Evolutionary conservation across 1,140 invertebrate genomes (phyloP), one percentile per base, ranked within the genome.

Genomic region (Meteorus sp.): DNA sequence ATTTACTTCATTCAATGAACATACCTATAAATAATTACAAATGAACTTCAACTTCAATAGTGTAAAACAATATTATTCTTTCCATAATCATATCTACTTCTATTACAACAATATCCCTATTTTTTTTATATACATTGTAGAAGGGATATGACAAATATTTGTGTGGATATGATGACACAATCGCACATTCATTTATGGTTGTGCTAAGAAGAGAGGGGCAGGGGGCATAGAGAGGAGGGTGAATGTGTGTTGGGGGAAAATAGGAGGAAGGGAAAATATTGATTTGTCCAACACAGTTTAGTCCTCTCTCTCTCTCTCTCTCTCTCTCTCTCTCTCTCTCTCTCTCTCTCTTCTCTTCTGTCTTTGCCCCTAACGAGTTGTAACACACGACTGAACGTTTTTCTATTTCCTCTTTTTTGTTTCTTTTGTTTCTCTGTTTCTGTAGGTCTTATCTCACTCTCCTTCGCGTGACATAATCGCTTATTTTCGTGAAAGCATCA

Each of bases 271-370:
- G 55, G 44, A 56, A 56, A 56, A 56, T 56, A 56, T 56, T 56
- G 55, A 56, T 56, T 56, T 56, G 44, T 56, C 55, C 55, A 25
- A 9, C 22, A 25, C 25, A n/a, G 54, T 47, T 56, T 45, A 56
- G 37, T 19, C 15, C 41, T n/a, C 22, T 19, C 6, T 19, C 23
- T 29, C 25, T 50, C 47, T 11, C 19, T 39, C 25, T 35, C 62
- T 48, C 39, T 25, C 56, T 45, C 33, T 15, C 43, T 11, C 43
- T 17, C 29, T n/a, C 25, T 20, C 13, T 39, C 6, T 19, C 23
- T 29, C 25, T 50, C 47, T 11, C 19, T 39, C 25, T 35, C 62
- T 48, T 33, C 31, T 54, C 41, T 27, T 15, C 43, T 11, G 35
- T 17, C 29, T n/a, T 27, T 20, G 17, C 25, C 41, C 54, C 39